These are phyloP conservation scores for Agelas oroides DNA, from an alignment of 37 sponge, comb jelly and placozoan species.

Conservation along the genomic window DNA sequence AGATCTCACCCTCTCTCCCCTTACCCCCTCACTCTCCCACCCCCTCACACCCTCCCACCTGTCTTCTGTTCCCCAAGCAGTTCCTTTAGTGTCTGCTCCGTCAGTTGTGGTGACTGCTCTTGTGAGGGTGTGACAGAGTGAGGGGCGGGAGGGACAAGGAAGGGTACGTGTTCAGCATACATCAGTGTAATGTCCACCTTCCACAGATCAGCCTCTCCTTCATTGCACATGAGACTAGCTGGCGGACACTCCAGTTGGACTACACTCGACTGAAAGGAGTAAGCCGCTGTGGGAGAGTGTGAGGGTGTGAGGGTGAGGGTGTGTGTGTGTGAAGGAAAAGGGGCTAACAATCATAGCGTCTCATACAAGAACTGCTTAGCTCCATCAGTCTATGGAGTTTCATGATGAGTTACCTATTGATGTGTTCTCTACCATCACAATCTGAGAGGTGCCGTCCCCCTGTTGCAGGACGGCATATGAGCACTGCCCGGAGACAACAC, in stretches of 20 bases:
- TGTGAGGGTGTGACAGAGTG: background rate
- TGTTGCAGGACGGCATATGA: conserved; percentile 77
- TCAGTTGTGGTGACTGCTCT: background rate
- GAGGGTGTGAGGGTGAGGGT: no score
- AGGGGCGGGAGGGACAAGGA: background rate
- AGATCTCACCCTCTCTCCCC: background rate
- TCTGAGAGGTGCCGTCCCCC: conserved; percentile 51
- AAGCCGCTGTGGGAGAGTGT: no score
- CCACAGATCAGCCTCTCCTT: conserved; percentile 40
- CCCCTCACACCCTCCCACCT: conserved; percentile 35
- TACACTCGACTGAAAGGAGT: no score
- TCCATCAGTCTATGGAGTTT: no score
- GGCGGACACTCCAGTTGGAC: conserved; percentile 40
- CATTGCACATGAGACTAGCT: conserved; percentile 50
- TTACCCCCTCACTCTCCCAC: background rate
- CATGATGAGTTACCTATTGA: background rate
- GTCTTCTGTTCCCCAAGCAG: conserved; percentile 59
- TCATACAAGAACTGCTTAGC: no score
- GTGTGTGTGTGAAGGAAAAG: no score
- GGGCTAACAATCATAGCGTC: no score
- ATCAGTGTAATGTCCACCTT: conserved; percentile 55
- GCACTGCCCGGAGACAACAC: conserved; percentile 67
- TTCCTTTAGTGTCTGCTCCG: conserved; percentile 39
- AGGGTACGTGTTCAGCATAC: conserved; percentile 45
- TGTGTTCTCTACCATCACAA: conserved; percentile 72